Conservation (phyloP, 2,113 vertebrate genomes). For the Terrapene triunguis region DNA sequence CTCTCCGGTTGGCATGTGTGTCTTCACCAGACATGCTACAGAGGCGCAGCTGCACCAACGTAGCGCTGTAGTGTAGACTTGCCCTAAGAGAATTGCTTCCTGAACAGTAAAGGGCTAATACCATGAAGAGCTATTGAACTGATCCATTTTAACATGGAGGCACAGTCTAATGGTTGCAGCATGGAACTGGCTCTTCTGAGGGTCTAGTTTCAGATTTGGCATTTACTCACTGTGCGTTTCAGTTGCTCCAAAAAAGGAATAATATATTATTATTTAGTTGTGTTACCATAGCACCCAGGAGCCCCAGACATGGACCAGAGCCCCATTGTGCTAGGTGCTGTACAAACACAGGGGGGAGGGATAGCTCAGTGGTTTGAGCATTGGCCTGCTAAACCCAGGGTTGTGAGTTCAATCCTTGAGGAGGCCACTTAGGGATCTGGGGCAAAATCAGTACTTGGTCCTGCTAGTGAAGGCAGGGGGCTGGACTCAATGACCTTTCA, state of each 20-base stretch:
- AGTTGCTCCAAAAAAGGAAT: background rate
- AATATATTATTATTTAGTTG: background rate
- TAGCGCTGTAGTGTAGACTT: no score
- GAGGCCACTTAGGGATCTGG: no score
- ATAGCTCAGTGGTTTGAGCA: no score
- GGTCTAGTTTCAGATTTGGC: background rate
- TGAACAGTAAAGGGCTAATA: background rate
- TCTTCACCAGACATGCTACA: no score
- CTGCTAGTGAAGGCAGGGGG: no score
- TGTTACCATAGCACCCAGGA: background rate
- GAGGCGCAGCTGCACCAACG: no score
- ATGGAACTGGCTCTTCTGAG: background rate
- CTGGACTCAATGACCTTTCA: no score
- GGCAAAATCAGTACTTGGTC: no score
- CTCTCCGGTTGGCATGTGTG: no score
- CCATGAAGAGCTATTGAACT: background rate
- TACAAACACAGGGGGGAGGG: background rate
- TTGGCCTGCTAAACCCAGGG: no score
- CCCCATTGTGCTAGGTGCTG: background rate
- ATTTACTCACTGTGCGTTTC: no score
- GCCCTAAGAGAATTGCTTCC: background rate
- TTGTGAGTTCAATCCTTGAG: no score
- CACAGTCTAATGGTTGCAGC: background rate
- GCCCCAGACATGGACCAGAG: background rate
- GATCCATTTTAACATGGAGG: background rate